Base-by-base conservation (phyloP, 2,888 invertebrate genomes). In the Magallana nippona region DNA sequence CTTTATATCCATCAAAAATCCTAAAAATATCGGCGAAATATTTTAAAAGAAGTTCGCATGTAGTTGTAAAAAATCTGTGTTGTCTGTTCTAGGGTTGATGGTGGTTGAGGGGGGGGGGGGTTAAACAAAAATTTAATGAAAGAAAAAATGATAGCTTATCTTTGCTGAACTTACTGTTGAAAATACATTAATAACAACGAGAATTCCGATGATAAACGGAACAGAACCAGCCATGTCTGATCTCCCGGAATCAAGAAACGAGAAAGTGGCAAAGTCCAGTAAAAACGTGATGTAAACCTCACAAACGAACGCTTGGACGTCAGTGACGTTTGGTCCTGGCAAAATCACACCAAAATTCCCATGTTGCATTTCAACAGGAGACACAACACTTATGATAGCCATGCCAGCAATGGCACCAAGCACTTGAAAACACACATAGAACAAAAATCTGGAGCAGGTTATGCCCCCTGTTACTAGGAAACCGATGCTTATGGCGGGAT, bases 131-230 rank as follows among this genome's bases (percentile, higher is more conserved):
- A 8, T 8, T 44, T 44, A 44, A 44, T 8, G 5, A 44, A 44
- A 44, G 0, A 8, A 44, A 0, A 44, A 44, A 44, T 8, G 44
- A 5, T 44, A n/a, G 44, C 8, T 44, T 44, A 44, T 44, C 44
- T 44, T 44, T 44, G 44, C 44, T 44, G 0, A 44, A 89, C 91
- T 89, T 84, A 91, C 92, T 78, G 86, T 88, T 79, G 87, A 86
- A 19, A 91, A 86, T 15, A 91, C 87, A 84, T 91, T 91, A 57
- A 89, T 85, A 2, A 85, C 81, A 5, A 91, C 89, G 11, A 88
- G 85, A n/a, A 92, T 79, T 8, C 91, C 92, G 19, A 91, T 88
- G 79, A 89, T 88, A 11, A 90, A 83, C 3, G 91, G 90, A 5
- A 89, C 85, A 1, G 90, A 90, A 10, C 90, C 89, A 22, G 85